Evolutionary conservation across 2,797 vertebrate genomes (phyloP).

Genomic region (Leuciscus waleckii): DNA sequence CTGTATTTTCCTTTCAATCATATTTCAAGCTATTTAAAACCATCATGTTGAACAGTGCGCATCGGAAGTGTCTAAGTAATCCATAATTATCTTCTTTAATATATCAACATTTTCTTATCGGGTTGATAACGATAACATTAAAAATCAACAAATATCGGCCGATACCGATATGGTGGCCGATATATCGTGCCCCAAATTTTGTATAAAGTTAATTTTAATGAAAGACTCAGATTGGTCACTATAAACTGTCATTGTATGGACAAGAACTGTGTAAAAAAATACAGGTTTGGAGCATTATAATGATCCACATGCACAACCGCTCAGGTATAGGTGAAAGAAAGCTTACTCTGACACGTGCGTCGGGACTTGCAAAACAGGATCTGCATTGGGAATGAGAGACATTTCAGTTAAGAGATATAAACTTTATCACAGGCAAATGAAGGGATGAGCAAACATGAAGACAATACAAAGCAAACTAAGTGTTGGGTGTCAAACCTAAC

Average conservation of each 20-base stretch:
- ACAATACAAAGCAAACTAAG: neutral
- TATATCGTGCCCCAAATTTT: neutral
- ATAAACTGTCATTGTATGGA: neutral
- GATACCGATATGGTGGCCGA: too few relatives aligned
- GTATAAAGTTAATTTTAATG: neutral
- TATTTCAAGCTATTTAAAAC: too few relatives aligned
- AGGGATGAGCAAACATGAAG: slow-evolving; percentile 20
- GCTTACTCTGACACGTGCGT: slow-evolving; percentile 97
- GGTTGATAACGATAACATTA: too few relatives aligned
- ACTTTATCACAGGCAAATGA: slow-evolving; percentile 10
- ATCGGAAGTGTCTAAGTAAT: too few relatives aligned
- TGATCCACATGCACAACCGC: neutral
- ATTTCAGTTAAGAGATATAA: slow-evolving; percentile 34
- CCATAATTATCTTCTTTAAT: too few relatives aligned
- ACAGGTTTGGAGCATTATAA: too few relatives aligned
- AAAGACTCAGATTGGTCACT: neutral
- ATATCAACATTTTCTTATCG: too few relatives aligned
- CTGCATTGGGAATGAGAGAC: slow-evolving; percentile 73
- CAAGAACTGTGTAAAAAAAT: neutral
- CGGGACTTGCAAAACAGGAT: slow-evolving; percentile 98
- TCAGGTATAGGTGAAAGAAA: slow-evolving; percentile 32
- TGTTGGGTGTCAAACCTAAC: neutral
- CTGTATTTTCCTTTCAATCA: too few relatives aligned
- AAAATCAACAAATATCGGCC: too few relatives aligned
- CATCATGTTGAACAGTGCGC: too few relatives aligned